A percentile compares a stretch with the other conserved stretches of the same genome.
These are phyloP conservation scores for Symphodus melops DNA, from an alignment of 2,113 vertebrate genomes.

Conservation along the genomic window DNA sequence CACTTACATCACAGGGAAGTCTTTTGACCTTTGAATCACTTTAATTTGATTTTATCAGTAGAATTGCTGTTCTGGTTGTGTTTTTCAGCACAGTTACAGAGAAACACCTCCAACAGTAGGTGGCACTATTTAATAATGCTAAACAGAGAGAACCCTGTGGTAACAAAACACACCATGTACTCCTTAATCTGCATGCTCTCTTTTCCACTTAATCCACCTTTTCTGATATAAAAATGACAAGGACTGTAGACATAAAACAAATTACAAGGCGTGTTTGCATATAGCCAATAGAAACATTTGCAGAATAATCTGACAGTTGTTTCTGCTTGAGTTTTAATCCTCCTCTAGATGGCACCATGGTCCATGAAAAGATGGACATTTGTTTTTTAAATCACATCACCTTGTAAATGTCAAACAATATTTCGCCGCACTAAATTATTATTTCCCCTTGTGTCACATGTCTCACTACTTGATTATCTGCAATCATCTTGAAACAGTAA, in stretches of 20 bases:
- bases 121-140: constrained; percentile 60
- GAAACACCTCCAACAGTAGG: constrained; percentile 63
- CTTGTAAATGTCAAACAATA: constrained; percentile 65
- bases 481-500: constrained; percentile 53
- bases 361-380: constrained; percentile 71
- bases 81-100: neutral
- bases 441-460: constrained; percentile 64
- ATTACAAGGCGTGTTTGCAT: neutral
- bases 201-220: neutral
- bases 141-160: neutral
- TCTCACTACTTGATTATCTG: constrained; percentile 52
- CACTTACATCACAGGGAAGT: neutral
- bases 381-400: constrained; percentile 57
- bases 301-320: neutral
- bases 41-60: constrained; percentile 25
- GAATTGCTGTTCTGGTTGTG: constrained; percentile 5
- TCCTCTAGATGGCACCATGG: constrained; percentile 84
- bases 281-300: neutral
- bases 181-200: neutral
- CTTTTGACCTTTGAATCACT: constrained; percentile 20
- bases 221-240: neutral
- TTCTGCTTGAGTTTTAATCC: too few relatives aligned
- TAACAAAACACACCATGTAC: neutral
- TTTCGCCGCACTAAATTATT: constrained; percentile 61
- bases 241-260: neutral